Conservation (phyloP, 2,113 vertebrate genomes). For the Protobothrops mucrosquamatus region DNA sequence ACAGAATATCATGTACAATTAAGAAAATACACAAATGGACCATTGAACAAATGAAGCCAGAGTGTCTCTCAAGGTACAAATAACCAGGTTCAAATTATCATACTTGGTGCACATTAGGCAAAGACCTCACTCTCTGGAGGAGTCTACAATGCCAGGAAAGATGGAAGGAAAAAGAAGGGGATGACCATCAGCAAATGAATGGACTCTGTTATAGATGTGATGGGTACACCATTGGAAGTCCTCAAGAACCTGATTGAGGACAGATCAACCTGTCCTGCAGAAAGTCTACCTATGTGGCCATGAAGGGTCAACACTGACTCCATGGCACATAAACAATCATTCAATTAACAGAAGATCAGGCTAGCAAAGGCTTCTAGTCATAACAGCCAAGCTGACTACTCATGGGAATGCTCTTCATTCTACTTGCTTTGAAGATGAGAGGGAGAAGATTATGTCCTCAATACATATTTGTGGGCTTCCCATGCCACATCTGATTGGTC, state of each 20-base stretch:
- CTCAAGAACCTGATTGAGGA: not conserved
- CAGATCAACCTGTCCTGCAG: not conserved
- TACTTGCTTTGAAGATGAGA: not conserved
- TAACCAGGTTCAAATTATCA: not conserved
- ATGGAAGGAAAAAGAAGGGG: not conserved
- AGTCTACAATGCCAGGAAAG: not conserved
- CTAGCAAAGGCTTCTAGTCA: not conserved
- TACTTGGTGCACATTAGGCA: not conserved
- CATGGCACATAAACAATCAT: not conserved
- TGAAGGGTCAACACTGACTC: not conserved
- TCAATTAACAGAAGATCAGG: not conserved
- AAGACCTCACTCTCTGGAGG: not conserved
- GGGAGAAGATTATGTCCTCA: not conserved
- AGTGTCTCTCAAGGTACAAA: not conserved
- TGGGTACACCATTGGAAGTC: not conserved
- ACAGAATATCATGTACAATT: not conserved
- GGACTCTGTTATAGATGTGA: not conserved
- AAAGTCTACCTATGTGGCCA: not conserved
- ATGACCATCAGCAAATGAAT: not conserved
- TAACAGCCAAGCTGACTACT: not conserved
- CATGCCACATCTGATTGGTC: not conserved
- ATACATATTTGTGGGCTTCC: not conserved
- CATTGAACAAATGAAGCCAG: not conserved
- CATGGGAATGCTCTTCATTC: not conserved
- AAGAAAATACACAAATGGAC: not conserved